phyloP scores from a whole-genome alignment of 2,888 invertebrate genomes.

The Leptopilina myrica region DNA sequence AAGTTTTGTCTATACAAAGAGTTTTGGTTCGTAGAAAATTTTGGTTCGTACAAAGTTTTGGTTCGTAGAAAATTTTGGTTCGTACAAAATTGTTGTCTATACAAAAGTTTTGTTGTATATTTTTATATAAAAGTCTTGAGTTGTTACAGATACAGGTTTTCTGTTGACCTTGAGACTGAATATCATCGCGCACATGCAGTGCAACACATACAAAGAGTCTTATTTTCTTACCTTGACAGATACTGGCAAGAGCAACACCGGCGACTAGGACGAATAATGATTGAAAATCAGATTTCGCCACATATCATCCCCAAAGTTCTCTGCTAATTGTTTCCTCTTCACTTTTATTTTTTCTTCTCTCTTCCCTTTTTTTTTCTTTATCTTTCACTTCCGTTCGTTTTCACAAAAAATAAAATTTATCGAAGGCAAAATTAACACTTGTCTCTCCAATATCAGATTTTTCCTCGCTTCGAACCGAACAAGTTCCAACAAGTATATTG shows the following conservation, averaged over 20 bases:
- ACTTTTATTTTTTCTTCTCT: constrained; percentile 27
- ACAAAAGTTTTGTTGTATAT: constrained; percentile 2
- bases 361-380: not conserved
- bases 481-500: too few relatives aligned
- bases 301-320: constrained; percentile 51
- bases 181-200: constrained; percentile 28
- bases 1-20: too few relatives aligned
- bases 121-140: not conserved
- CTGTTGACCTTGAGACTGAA: constrained; percentile 37
- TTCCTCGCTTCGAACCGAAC: not conserved
- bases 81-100: too few relatives aligned
- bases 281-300: constrained; percentile 50
- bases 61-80: too few relatives aligned
- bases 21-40: too few relatives aligned
- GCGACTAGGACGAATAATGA: constrained; percentile 50
- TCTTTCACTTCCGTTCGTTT: constrained; percentile 40
- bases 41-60: too few relatives aligned
- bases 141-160: constrained; percentile 35
- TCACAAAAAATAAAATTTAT: not conserved
- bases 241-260: constrained; percentile 49
- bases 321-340: constrained; percentile 5
- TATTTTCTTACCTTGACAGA: constrained; percentile 62
- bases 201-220: not conserved
- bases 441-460: not conserved
- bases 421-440: not conserved